These are phyloP conservation scores for Isurus oxyrinchus DNA, from an alignment of 2,113 vertebrate genomes.

Conservation along the genomic window DNA sequence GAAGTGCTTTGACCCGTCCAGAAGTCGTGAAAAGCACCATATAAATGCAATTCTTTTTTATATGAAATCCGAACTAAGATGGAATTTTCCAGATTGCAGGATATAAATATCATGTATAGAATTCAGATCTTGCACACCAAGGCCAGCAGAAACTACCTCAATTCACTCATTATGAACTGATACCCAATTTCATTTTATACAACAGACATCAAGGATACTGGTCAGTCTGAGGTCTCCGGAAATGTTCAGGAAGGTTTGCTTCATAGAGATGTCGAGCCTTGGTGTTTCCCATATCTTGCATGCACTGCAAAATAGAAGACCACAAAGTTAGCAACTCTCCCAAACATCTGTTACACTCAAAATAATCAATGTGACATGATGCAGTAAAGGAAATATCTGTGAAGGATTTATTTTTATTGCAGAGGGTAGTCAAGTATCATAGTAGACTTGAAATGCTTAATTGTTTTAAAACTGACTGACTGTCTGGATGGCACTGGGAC, in stretches of 20 bases:
- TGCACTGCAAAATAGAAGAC: constrained; percentile 66
- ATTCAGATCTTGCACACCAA: background rate
- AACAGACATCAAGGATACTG: constrained; percentile 81
- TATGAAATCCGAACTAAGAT: background rate
- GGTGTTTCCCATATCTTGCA: constrained; percentile 96
- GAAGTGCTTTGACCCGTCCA: too few species aligned
- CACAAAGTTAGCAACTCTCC: background rate
- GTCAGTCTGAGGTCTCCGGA: constrained; percentile 92
- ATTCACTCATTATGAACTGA: background rate
- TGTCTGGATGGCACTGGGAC: background rate
- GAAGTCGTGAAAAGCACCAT: too few species aligned
- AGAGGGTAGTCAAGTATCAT: background rate
- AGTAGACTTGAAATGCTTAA: background rate
- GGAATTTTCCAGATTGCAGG: background rate
- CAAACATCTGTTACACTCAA: background rate
- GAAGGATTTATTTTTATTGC: background rate
- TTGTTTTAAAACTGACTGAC: background rate
- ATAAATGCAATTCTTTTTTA: too few species aligned
- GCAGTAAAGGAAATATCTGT: background rate
- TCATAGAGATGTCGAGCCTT: constrained; percentile 85
- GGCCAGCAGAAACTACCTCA: background rate
- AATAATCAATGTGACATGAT: constrained; percentile 47
- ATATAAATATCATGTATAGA: background rate
- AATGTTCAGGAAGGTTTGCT: constrained; percentile 89
- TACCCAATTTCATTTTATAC: background rate